Evolutionary conservation across 2,888 invertebrate genomes (phyloP).

Genomic region (Catocala nupta): DNA sequence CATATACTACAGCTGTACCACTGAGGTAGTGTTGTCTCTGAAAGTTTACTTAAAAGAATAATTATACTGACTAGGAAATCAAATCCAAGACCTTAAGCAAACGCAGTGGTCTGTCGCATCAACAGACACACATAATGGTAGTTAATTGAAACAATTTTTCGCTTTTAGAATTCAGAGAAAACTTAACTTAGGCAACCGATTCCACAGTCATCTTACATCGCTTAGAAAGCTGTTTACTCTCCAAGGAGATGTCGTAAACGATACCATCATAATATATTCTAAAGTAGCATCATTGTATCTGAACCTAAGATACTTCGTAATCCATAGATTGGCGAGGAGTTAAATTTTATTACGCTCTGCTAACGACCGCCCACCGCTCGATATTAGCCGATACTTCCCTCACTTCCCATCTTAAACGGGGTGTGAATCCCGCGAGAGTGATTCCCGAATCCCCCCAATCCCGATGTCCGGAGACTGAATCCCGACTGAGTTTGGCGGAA

Average conservation of each 20-base stretch:
- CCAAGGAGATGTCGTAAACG: constrained; percentile 31
- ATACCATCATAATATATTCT: constrained; percentile 41
- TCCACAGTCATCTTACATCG: constrained; percentile 22
- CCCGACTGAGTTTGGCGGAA: constrained; percentile 47
- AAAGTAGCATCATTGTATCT: constrained; percentile 39
- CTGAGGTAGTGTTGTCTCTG: no score
- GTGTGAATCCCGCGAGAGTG: constrained; percentile 56
- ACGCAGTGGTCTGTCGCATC: no score
- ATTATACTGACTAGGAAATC: no score
- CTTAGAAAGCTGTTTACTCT: constrained; percentile 27
- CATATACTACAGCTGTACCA: no score
- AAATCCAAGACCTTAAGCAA: no score
- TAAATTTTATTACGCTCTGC: constrained; percentile 55
- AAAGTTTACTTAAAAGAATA: no score
- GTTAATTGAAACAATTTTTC: background rate
- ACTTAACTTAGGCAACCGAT: constrained; percentile 9
- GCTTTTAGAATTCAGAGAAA: constrained; percentile 2
- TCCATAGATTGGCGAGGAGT: constrained; percentile 49
- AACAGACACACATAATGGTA: background rate
- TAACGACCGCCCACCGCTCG: constrained; percentile 51
- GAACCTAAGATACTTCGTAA: constrained; percentile 38
- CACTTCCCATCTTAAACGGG: constrained; percentile 52
- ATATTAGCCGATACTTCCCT: constrained; percentile 49
- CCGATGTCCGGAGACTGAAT: constrained; percentile 38
- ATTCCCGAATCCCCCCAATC: constrained; percentile 49